These are phyloP conservation scores for Apogon talboti DNA, from an alignment of 2,797 vertebrate species.

Conservation along the genomic window DNA sequence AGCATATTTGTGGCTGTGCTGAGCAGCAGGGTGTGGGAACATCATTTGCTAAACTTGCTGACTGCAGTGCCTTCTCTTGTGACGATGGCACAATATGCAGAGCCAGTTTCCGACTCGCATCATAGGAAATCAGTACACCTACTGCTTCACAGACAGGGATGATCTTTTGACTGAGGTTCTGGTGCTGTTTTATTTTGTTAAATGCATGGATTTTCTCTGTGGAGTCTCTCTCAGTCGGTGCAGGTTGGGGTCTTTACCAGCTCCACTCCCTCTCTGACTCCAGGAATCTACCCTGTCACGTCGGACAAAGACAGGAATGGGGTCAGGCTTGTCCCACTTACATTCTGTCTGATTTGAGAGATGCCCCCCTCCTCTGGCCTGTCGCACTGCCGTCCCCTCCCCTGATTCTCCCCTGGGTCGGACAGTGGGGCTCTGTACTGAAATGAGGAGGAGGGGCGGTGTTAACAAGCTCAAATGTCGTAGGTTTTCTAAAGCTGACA, in stretches of 20 bases:
- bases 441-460: constrained; percentile 78
- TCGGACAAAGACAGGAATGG: constrained; percentile 78
- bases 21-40: constrained; percentile 55
- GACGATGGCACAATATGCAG: constrained; percentile 23
- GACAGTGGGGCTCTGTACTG: constrained; percentile 75
- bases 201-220: constrained; percentile 16
- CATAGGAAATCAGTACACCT: constrained; percentile 61
- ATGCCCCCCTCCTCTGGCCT: constrained; percentile 30
- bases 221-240: background rate
- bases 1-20: constrained; percentile 55
- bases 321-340: constrained; percentile 67
- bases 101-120: constrained; percentile 51
- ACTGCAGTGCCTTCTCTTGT: constrained; percentile 37
- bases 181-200: constrained; percentile 29
- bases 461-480: constrained; percentile 82
- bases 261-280: constrained; percentile 27
- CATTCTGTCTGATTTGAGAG: constrained; percentile 62
- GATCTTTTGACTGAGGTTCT: constrained; percentile 60
- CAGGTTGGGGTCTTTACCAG: constrained; percentile 5
- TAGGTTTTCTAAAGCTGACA: constrained; percentile 76
- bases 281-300: constrained; percentile 74
- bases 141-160: constrained; percentile 17
- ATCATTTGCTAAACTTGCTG: constrained; percentile 26
- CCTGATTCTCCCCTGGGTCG: constrained; percentile 28
- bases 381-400: constrained; percentile 44